Base-by-base conservation (phyloP, 2,888 invertebrate species). In the Danaus chrysippus region DNA sequence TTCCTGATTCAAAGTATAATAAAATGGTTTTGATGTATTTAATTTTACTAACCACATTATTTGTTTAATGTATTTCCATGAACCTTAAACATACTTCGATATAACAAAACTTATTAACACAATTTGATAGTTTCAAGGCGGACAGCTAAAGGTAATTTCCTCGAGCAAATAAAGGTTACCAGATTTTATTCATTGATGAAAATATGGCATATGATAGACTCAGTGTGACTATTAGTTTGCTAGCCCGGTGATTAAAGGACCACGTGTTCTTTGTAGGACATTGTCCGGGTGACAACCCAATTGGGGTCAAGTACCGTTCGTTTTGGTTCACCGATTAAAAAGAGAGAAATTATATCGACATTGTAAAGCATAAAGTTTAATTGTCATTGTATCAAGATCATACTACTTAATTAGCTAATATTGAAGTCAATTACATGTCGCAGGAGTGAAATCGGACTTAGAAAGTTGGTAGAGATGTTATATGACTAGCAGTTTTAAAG, bases 301-400 rank as follows among this genome's bases (percentile, higher is more conserved):
- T 84, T 84, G 80, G 76, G 87, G 87, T 87, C 87, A 86, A 79
- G 77, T 77, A 71, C 77, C 79, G 66, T 63, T 59, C 71, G 78
- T 82, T 80, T 82, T 77, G 77, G 78, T 80, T 56, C 58, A 63
- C 61, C 62, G 64, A 17, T 55, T 55, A 55, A 19, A 54, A 56
- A 56, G 41, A 41, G 23, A 55, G 43, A 55, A 23, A 41, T 57
- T 34, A 34, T 6, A 5, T 34, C 23, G 23, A 34, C 23, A 34
- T 34, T 34, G 6, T 6, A 34, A 34, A 8, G 0, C 23, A 6
- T 6, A 6, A 34, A 34, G 3, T 34, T 34, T 34, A 34, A 34
- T 34, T 34, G 23, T 6, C 23, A 5, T 6, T 34, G 23, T 34
- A 3, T 34, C 23, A 34, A 34, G 23, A 3, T 34, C 1, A 34